Percentiles rank a stretch among this genome's conserved stretches.
phyloP scores from a whole-genome alignment of 2,888 invertebrate genomes.

The Zhuqinia jingwanae region DNA sequence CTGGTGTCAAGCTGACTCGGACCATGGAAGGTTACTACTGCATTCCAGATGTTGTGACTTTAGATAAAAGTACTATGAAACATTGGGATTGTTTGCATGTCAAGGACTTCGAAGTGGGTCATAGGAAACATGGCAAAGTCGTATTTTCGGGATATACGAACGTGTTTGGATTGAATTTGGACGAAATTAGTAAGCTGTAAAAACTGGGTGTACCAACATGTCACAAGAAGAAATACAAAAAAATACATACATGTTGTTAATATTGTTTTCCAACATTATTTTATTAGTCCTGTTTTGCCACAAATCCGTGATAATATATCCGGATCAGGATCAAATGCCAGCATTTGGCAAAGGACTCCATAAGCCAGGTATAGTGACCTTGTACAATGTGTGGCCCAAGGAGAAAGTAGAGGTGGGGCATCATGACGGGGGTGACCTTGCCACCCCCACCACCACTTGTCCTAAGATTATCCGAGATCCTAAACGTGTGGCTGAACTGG shows the following conservation, averaged over 20 bases:
- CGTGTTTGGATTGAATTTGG: slow-evolving; percentile 91
- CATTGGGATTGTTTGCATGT: slow-evolving; percentile 87
- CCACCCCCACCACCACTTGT: no score
- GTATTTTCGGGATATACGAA: slow-evolving; percentile 92
- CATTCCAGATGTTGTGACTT: slow-evolving; percentile 86
- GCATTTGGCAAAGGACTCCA: slow-evolving; percentile 93
- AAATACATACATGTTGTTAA: no score
- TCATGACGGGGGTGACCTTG: no score
- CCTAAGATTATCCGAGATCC: slow-evolving; percentile 70
- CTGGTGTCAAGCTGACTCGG: slow-evolving; percentile 54
- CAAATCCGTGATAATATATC: slow-evolving; percentile 97
- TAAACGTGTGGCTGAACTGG: background rate
- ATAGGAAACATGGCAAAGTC: slow-evolving; percentile 94
- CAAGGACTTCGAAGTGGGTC: slow-evolving; percentile 92
- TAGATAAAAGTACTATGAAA: slow-evolving; percentile 86
- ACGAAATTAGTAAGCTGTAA: slow-evolving; percentile 89
- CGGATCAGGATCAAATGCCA: slow-evolving; percentile 91
- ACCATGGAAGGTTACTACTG: slow-evolving; percentile 63
- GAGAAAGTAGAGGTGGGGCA: slow-evolving; percentile 82
- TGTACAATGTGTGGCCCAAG: slow-evolving; percentile 87
- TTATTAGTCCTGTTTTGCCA: no score
- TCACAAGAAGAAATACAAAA: no score
- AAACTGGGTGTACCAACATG: no score
- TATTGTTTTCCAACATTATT: no score
- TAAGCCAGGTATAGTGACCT: slow-evolving; percentile 90